Conservation (phyloP, 2,797 vertebrate species). For the Crenichthys baileyi region DNA sequence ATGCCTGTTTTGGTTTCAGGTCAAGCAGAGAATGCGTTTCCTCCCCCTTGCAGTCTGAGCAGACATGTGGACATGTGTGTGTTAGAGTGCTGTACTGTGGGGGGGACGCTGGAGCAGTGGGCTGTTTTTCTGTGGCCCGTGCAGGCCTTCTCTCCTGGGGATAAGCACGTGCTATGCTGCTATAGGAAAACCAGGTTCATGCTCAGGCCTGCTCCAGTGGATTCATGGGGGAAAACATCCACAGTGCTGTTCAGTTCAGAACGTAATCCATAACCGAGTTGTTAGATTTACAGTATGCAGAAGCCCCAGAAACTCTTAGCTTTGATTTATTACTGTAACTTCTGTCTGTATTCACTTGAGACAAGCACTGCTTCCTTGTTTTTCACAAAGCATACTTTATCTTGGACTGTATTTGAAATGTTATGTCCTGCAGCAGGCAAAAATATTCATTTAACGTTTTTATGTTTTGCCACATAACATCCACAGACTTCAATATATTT, state of each 20-base stretch:
- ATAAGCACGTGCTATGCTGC: constrained; percentile 65
- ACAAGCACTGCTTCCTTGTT: constrained; percentile 2
- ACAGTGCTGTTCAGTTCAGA: constrained; percentile 19
- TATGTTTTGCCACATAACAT: too few species aligned
- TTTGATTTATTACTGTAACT: constrained; percentile 26
- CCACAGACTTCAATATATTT: too few species aligned
- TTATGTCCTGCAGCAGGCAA: too few species aligned
- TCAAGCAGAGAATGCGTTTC: constrained; percentile 62
- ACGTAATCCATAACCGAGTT: constrained; percentile 42
- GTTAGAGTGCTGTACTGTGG: constrained; percentile 14
- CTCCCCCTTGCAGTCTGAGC: constrained; percentile 47
- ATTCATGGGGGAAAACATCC: constrained; percentile 55
- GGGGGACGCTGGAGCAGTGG: constrained; percentile 41
- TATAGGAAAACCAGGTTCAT: constrained; percentile 40
- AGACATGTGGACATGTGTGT: constrained; percentile 62
- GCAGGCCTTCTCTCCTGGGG: constrained; percentile 60
- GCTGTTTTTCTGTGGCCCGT: constrained; percentile 53
- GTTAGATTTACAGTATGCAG: constrained; percentile 15
- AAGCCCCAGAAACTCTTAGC: background rate
- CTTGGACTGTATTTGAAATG: background rate
- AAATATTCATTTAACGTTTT: background rate
- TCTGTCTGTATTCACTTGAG: constrained; percentile 11
- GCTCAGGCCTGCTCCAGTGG: constrained; percentile 27
- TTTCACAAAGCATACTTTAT: too few species aligned
- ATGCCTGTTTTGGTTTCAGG: constrained; percentile 70